These are phyloP conservation scores for Brachyopa scutellaris DNA, from an alignment of 2,888 invertebrate species.

Conservation along the genomic window DNA sequence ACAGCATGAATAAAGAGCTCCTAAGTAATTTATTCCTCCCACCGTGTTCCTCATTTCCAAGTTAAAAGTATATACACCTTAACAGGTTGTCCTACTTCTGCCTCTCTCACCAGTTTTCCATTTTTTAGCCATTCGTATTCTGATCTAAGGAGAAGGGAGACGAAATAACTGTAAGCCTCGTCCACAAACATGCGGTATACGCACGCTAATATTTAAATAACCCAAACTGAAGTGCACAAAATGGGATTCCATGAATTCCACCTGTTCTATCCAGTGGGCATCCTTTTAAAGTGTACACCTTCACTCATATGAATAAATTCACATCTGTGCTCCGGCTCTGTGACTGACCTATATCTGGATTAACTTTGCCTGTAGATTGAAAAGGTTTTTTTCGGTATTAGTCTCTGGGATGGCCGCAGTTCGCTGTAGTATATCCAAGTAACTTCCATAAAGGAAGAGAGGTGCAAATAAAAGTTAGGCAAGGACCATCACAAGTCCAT, in stretches of 20 bases:
- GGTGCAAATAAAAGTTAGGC: background rate
- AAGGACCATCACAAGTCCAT: slow-evolving; percentile 19
- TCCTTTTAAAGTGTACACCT: background rate
- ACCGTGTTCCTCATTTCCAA: background rate
- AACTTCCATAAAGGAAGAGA: background rate
- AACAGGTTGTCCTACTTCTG: too few relatives aligned
- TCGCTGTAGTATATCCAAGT: background rate
- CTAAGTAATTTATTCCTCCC: slow-evolving; percentile 10
- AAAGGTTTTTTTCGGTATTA: background rate
- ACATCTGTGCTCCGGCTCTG: background rate
- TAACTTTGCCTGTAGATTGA: slow-evolving; percentile 19
- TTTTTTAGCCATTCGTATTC: too few relatives aligned
- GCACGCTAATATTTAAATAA: slow-evolving; percentile 40
- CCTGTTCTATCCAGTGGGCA: background rate
- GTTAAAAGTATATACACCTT: background rate
- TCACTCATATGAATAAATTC: slow-evolving; percentile 17
- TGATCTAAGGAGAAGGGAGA: too few relatives aligned
- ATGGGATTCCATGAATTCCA: slow-evolving; percentile 15
- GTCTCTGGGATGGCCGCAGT: background rate
- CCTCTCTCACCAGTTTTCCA: too few relatives aligned
- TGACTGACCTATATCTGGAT: slow-evolving; percentile 18
- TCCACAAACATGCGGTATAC: slow-evolving; percentile 24
- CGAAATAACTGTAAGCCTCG: background rate
- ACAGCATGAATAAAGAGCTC: background rate
- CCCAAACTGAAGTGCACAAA: slow-evolving; percentile 18